Percentiles rank a stretch among this genome's conserved stretches.
These are phyloP conservation scores for Cataglyphis hispanica DNA, from an alignment of 1,140 invertebrate species.

Conservation along the genomic window DNA sequence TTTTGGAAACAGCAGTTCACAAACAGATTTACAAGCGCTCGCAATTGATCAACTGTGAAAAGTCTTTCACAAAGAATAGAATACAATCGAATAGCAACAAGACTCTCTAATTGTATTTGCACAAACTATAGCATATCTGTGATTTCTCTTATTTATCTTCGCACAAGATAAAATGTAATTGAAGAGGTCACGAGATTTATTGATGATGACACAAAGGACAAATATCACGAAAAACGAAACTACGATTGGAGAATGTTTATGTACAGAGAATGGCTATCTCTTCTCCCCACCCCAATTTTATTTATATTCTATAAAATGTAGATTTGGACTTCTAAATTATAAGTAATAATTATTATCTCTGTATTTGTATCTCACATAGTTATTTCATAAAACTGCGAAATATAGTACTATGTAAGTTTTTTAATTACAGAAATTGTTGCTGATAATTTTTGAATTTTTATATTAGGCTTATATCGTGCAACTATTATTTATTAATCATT, in stretches of 20 bases:
- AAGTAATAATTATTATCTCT: background rate
- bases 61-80: conserved; percentile 39
- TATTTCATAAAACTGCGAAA: background rate
- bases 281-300: background rate
- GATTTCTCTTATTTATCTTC: conserved; percentile 28
- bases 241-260: background rate
- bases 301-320: background rate
- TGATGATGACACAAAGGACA: background rate
- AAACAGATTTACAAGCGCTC: conserved; percentile 23
- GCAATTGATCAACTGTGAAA: conserved; percentile 63
- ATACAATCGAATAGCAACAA: conserved; percentile 39
- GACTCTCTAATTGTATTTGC: background rate
- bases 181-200: background rate
- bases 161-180: background rate
- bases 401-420: background rate
- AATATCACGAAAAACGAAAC: background rate
- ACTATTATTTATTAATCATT: conserved; percentile 8
- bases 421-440: background rate
- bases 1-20: conserved; percentile 11
- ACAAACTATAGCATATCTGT: background rate
- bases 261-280: background rate
- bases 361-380: background rate
- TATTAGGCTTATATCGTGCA: background rate
- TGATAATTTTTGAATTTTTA: background rate
- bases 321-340: background rate